phyloP scores from a whole-genome alignment of 2,113 vertebrate genomes.

The Tragulus kanchil region DNA sequence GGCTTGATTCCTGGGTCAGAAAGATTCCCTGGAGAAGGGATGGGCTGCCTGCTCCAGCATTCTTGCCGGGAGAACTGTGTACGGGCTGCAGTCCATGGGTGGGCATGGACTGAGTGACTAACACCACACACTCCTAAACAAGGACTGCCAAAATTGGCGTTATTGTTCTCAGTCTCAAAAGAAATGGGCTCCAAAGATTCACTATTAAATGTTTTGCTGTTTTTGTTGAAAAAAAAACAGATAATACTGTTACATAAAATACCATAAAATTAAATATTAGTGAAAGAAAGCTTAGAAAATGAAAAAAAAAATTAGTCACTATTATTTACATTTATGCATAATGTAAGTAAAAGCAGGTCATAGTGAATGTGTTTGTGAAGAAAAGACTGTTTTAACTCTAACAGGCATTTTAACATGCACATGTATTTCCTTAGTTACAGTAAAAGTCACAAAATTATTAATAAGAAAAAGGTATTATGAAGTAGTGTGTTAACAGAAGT shows the following conservation, averaged over 20 bases:
- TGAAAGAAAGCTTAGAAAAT: background rate
- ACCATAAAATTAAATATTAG: background rate
- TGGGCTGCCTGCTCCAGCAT: too few relatives aligned
- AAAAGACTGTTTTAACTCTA: background rate
- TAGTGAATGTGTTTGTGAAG: background rate
- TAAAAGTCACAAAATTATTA: background rate
- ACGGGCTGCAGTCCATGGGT: too few relatives aligned
- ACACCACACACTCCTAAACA: background rate
- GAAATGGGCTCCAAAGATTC: background rate
- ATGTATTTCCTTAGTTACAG: background rate
- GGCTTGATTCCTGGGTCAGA: too few relatives aligned
- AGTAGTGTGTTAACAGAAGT: background rate
- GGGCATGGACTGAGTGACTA: too few relatives aligned
- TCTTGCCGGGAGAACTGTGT: too few relatives aligned
- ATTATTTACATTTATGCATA: background rate
- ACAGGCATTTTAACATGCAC: background rate
- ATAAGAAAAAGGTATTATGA: background rate
- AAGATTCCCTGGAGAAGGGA: too few relatives aligned
- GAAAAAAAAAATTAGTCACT: background rate
- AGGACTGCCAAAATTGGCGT: background rate
- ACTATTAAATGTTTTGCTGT: background rate
- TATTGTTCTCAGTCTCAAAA: background rate
- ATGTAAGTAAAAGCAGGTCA: accelerated
- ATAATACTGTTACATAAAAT: background rate
- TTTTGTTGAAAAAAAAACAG: background rate